Base-by-base conservation (phyloP, 2,113 vertebrate genomes). In the Lepidothrix coronata region DNA sequence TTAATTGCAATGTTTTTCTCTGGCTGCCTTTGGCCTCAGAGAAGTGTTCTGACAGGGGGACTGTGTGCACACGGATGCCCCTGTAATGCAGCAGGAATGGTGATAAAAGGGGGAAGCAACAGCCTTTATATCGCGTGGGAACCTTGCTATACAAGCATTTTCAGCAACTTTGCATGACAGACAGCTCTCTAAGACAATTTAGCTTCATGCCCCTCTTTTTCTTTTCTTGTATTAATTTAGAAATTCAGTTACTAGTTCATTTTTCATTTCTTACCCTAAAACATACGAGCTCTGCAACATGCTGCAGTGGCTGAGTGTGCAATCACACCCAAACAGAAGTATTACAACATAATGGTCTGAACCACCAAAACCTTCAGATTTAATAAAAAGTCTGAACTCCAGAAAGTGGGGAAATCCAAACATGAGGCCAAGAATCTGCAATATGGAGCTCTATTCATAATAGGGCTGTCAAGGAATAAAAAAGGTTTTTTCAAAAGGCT, bases 101-200 rank as follows among this genome's bases (percentile, higher is more conserved):
- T 30, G 85, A 94, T 71, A 78, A 94, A 94, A 88, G 68, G 61
- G 58, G 62, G 88, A 92, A 68, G 13, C 2, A 67, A 59, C 65
- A 92, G 92, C 93, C 58, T 96, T 94, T 95, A 75, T 71, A 49
- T 2, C 23, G 91, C 43, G 79, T 96, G 96, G 94, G 96, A 96
- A 96, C 85, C 88, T 71, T 49, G 71, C 57, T 22, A 20, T 5
- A 68, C 61, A 81, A 44, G 52, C 43, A 63, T 54, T 66, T 85
- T 83, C 17, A 4, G 51, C 51, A 78, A 19, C 68, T 88, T 9
- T 67, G 72, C 68, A 14, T 55, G 83, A 86, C 72, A 83, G 85
- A 41, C 72, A 88, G 62, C 85, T 76, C 77, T 57, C 80, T 30
- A 3, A 67, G 33, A 30, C 23, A 35, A 44, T 9, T 31, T 5